phyloP scores from a whole-genome alignment of 2,113 vertebrate genomes.

The Brachypteracias leptosomus region DNA sequence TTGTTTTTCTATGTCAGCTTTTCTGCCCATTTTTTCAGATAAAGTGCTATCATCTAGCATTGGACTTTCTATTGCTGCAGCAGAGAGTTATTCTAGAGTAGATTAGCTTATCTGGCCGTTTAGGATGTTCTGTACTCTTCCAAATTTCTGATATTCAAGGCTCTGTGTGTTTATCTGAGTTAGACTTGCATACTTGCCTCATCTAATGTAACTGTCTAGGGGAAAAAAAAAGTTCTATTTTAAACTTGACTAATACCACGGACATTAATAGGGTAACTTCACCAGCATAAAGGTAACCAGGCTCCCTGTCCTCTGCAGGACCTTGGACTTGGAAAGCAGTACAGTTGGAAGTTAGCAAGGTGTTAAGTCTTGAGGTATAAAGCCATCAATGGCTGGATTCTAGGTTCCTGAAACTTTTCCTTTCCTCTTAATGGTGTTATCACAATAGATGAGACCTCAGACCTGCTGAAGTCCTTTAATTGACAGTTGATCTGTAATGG shows the following conservation, averaged over 20 bases:
- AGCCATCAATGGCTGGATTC: not conserved
- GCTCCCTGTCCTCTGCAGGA: not conserved
- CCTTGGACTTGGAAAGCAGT: not conserved
- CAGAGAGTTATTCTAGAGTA: not conserved
- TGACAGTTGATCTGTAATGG: not conserved
- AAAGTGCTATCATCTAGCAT: not conserved
- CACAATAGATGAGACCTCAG: not conserved
- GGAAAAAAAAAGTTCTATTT: not conserved
- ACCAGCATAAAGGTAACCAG: not conserved
- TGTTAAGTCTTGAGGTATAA: not conserved
- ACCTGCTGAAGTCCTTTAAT: not conserved
- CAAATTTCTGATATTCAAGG: not conserved
- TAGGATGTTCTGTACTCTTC: not conserved
- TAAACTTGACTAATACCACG: not conserved
- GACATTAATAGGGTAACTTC: not conserved
- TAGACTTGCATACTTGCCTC: not conserved
- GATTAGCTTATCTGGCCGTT: conserved; percentile 21
- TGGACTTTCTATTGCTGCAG: not conserved
- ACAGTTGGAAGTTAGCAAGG: not conserved
- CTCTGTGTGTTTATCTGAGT: not conserved
- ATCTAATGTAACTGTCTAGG: not conserved
- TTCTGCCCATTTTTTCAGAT: not conserved
- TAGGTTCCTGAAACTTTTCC: not conserved
- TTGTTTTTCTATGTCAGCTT: not conserved
- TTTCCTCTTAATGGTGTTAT: not conserved